A percentile compares a stretch with the other conserved stretches of the same genome.
Conservation (phyloP, 2,888 invertebrate species). For the Pristionchus entomophagus region DNA sequence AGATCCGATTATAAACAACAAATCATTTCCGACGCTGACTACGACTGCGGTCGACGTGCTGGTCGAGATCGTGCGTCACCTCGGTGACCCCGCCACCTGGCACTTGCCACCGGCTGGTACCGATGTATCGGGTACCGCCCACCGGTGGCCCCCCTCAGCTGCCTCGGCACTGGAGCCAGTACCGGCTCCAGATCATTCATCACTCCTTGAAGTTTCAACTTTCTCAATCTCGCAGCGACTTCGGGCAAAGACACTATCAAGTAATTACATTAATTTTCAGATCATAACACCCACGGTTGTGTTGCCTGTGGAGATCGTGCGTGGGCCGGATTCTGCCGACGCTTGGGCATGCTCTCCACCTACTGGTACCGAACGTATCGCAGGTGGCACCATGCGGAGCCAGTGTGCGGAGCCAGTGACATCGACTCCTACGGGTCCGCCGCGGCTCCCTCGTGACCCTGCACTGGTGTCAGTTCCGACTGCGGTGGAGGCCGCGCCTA, state of each 20-base stretch:
- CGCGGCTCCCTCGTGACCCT: slow-evolving; percentile 19
- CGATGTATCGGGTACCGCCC: background rate
- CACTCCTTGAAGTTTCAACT: no score
- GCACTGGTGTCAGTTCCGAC: background rate
- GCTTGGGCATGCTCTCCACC: background rate
- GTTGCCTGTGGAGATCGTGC: slow-evolving; percentile 32
- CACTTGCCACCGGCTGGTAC: background rate
- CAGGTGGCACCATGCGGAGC: background rate
- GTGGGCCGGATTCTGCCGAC: background rate
- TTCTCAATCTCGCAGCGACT: no score
- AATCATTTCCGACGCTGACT: background rate
- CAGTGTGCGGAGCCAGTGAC: background rate
- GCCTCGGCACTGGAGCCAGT: no score
- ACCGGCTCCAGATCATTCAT: no score
- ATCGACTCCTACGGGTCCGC: no score
- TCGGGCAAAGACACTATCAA: no score
- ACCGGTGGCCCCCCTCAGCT: no score
- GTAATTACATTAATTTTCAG: no score
- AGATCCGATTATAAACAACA: background rate
- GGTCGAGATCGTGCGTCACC: slow-evolving; percentile 13
- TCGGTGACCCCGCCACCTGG: background rate
- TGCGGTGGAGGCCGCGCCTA: background rate
- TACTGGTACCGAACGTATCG: background rate
- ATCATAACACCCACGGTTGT: background rate
- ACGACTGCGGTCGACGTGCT: background rate